Conservation (phyloP, 2,888 invertebrate genomes). For the Drosophila dives region DNA sequence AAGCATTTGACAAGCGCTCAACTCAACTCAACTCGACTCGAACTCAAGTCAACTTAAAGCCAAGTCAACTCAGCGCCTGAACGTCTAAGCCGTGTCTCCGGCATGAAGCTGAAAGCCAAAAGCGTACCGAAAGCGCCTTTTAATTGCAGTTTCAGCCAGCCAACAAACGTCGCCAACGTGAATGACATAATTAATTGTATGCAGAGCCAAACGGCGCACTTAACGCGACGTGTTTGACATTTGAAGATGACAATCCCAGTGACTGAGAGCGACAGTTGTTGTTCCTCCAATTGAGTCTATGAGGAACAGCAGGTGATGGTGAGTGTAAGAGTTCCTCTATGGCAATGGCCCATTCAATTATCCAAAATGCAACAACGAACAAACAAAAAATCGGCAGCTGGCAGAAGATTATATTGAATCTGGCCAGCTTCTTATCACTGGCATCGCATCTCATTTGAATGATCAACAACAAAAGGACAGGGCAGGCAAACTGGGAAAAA, state of each 20-base stretch:
- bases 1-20: constrained; percentile 84
- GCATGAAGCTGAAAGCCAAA: constrained; percentile 25
- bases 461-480: constrained; percentile 44
- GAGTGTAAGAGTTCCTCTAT: neutral
- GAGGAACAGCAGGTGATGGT: constrained; percentile 34
- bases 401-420: constrained; percentile 22
- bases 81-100: constrained; percentile 54
- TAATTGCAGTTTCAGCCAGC: constrained; percentile 71
- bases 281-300: constrained; percentile 1
- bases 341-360: constrained; percentile 41
- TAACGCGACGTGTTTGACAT: constrained; percentile 76
- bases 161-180: constrained; percentile 65
- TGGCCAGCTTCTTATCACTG: constrained; percentile 37
- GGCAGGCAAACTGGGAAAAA: neutral
- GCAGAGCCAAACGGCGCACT: constrained; percentile 68
- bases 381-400: constrained; percentile 57
- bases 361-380: constrained; percentile 22
- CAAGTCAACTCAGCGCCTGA: constrained; percentile 65
- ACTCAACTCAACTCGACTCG: constrained; percentile 45
- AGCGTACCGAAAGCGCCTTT: constrained; percentile 76
- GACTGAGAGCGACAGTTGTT: constrained; percentile 36
- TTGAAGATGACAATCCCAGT: constrained; percentile 73
- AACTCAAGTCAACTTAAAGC: constrained; percentile 56
- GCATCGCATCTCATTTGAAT: constrained; percentile 57
- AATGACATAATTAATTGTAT: constrained; percentile 83